Evolutionary conservation across 2,888 invertebrate genomes (phyloP), one percentile per base, ranked within the genome.

Genomic region (Marasmarcha lunaedactyla): DNA sequence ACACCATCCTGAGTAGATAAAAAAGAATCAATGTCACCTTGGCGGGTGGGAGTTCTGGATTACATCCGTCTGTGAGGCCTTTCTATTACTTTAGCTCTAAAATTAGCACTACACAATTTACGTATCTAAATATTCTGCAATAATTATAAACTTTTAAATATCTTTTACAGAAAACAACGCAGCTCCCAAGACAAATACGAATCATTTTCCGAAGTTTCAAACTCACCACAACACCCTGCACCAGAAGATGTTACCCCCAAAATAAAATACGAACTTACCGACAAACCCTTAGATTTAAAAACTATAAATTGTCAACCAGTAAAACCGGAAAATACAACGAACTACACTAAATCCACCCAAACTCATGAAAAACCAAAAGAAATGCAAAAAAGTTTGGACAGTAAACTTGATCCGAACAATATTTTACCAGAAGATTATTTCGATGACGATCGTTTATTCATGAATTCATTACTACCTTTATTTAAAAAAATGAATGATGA

Each of bases 401-500:
- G 74, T 38, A 79, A 76, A 54, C 73, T 78, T 0, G 81, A 81
- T 36, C 71, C 76, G 0, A 81, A 79, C 43, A 59, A 71, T 0
- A 79, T 83, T 1, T 46, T 79, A 0, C 79, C 83, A 0, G 78
- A 78, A 30, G 83, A 79, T 20, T 71, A 81, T 47, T 78, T 83
- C 2, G 70, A 79, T 15, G 81, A 83, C 11, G 83, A 83, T 26
- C 76, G 63, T 43, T 48, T 76, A 0, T 83, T 83, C 33, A 79
- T 83, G 83, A 77, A 76, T 41, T 81, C 81, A 0, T 46, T 83
- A 0, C 51, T 83, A 35, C 81, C 81, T 0, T 45, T 78, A 2
- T 81, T 83, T 33, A 79, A 77, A 48, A 81, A 79, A 44, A 83
- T 81, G 81, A 66, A 70, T 25, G 81, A 83, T 20, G 79, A 79